phyloP scores from a whole-genome alignment of 2,797 vertebrate species.

The Catharus ustulatus region DNA sequence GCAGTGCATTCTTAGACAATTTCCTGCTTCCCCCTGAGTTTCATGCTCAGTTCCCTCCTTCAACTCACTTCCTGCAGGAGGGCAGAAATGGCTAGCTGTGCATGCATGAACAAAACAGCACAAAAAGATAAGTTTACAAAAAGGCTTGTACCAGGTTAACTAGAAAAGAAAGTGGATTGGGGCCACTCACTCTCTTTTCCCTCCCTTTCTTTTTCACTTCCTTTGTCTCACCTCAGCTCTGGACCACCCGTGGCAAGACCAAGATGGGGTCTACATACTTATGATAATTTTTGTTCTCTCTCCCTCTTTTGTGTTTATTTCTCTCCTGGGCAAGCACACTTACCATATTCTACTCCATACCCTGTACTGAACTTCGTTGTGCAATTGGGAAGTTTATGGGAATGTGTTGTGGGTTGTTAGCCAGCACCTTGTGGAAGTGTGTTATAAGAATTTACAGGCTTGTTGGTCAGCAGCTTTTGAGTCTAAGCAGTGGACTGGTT shows the following conservation, averaged over 20 bases:
- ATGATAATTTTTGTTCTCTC: not conserved
- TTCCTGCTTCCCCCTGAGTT: not conserved
- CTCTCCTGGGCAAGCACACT: not conserved
- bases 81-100: not conserved
- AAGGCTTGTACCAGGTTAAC: not conserved
- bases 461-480: not conserved
- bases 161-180: not conserved
- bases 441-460: not conserved
- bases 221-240: not conserved
- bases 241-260: accelerated
- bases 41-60: not conserved
- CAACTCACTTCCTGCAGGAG: not conserved
- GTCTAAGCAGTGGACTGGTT: not conserved
- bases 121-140: not conserved
- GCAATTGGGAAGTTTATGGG: not conserved
- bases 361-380: not conserved
- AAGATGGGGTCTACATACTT: not conserved
- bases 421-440: not conserved
- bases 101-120: not conserved
- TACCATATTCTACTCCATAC: not conserved
- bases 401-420: not conserved
- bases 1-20: not conserved
- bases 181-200: not conserved
- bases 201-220: not conserved
- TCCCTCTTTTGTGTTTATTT: not conserved